These are phyloP conservation scores for Cataglyphis rosenhaueri DNA, from an alignment of 2,888 invertebrate species.

Conservation along the genomic window DNA sequence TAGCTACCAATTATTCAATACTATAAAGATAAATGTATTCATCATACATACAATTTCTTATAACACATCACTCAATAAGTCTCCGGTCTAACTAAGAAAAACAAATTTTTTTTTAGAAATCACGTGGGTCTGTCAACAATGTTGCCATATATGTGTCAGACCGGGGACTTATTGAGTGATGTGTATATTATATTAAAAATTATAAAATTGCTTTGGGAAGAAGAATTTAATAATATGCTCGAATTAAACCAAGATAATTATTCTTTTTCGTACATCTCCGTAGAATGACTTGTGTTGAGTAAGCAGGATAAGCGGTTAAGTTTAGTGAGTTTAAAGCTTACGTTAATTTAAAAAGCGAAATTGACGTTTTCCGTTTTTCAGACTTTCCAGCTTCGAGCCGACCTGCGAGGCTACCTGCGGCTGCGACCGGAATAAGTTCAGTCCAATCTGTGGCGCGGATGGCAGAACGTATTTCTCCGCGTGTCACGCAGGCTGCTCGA, in stretches of 20 bases:
- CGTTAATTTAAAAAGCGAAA: too few relatives aligned
- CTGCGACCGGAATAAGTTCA: constrained; percentile 92
- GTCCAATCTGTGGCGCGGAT: constrained; percentile 94
- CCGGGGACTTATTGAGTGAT: too few relatives aligned
- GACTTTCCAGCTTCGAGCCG: constrained; percentile 85
- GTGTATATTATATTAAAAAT: neutral
- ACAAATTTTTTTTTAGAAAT: too few relatives aligned
- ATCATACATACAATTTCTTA: neutral
- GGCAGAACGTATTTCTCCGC: constrained; percentile 94
- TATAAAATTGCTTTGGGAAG: neutral
- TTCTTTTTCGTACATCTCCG: neutral
- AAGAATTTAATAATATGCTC: neutral
- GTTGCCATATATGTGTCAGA: too few relatives aligned
- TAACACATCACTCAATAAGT: neutral
- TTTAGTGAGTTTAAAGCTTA: neutral
- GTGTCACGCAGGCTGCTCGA: constrained; percentile 95
- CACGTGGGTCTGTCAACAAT: too few relatives aligned
- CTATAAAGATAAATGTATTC: neutral
- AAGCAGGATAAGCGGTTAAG: neutral
- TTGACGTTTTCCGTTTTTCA: constrained; percentile 61
- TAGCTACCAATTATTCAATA: neutral
- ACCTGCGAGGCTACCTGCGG: constrained; percentile 90
- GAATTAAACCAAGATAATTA: neutral
- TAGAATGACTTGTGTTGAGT: neutral
- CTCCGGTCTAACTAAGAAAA: too few relatives aligned